Percentiles rank a stretch among this genome's conserved stretches.
Conservation (phyloP, 2,888 invertebrate species). For the Drosophila nigritarsus region DNA sequence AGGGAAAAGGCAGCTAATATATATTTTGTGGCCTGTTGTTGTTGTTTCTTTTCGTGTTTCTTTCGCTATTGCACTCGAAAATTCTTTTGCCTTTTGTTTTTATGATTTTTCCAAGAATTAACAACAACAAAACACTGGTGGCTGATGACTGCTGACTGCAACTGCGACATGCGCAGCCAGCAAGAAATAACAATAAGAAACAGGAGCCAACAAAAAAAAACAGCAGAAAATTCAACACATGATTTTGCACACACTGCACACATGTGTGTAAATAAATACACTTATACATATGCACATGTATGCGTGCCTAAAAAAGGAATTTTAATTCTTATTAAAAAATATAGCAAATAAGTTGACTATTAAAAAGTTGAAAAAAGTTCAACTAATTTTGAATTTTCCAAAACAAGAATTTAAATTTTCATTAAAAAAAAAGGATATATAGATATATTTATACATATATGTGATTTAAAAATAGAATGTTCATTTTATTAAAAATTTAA, state of each 20-base stretch:
- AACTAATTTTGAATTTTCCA: too few species aligned
- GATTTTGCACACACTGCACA: conserved; percentile 51
- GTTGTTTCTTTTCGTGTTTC: conserved; percentile 30
- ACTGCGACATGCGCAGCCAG: conserved; percentile 56
- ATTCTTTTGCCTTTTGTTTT: conserved; percentile 79
- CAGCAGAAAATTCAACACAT: conserved; percentile 40
- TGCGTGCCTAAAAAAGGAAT: background rate
- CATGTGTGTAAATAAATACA: conserved; percentile 44
- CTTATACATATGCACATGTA: background rate
- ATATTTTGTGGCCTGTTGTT: conserved; percentile 38
- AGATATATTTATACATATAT: background rate
- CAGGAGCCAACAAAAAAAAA: conserved; percentile 57
- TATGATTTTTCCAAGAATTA: conserved; percentile 77
- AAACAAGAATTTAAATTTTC: too few species aligned
- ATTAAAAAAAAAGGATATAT: background rate
- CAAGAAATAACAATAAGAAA: conserved; percentile 64
- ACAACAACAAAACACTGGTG: conserved; percentile 53
- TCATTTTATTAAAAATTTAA: background rate
- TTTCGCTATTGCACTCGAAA: conserved; percentile 73
- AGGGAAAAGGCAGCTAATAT: conserved; percentile 60
- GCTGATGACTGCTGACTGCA: conserved; percentile 31
- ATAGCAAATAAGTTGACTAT: background rate
- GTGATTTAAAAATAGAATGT: background rate
- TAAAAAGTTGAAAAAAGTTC: too few species aligned
- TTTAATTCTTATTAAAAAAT: conserved; percentile 1